phyloP scores from a whole-genome alignment of 1,140 invertebrate species.

The Catajapyx aquilonaris region DNA sequence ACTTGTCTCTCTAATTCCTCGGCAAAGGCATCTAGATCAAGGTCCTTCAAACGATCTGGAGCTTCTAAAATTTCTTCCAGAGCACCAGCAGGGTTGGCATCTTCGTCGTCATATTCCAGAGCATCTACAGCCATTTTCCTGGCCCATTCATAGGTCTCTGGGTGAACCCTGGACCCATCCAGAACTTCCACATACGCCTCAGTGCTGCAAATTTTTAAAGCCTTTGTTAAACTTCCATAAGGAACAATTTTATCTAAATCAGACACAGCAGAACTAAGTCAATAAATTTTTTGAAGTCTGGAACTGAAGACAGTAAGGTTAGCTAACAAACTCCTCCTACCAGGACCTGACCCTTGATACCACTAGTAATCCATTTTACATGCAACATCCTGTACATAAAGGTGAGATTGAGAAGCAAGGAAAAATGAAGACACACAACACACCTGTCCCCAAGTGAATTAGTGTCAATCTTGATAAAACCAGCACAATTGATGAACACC shows the following conservation, averaged over 20 bases:
- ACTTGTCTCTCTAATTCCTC: slow-evolving; percentile 87
- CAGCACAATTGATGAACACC: slow-evolving; percentile 97
- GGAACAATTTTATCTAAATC: not conserved
- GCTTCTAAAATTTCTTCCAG: slow-evolving; percentile 92
- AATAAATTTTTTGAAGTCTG: too few relatives aligned
- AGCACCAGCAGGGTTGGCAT: slow-evolving; percentile 85
- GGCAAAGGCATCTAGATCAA: slow-evolving; percentile 96
- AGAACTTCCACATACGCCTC: slow-evolving; percentile 90
- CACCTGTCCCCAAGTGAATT: slow-evolving; percentile 69
- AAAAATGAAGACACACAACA: too few relatives aligned
- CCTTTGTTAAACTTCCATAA: slow-evolving; percentile 4
- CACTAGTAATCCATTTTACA: too few relatives aligned
- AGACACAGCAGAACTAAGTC: too few relatives aligned
- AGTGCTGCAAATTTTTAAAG: slow-evolving; percentile 31
- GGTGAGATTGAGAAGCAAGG: too few relatives aligned
- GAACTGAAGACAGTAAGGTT: too few relatives aligned
- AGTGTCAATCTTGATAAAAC: slow-evolving; percentile 97
- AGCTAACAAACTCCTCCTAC: too few relatives aligned
- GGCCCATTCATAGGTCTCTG: slow-evolving; percentile 98
- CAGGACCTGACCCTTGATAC: too few relatives aligned
- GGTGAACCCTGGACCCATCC: slow-evolving; percentile 94
- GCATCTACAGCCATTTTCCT: slow-evolving; percentile 99
- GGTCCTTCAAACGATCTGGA: slow-evolving; percentile 83
- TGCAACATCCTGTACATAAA: too few relatives aligned
- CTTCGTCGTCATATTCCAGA: slow-evolving; percentile 91